Evolutionary conservation across 2,113 vertebrate species (phyloP), one percentile per base, ranked within the genome.

Genomic region (Felis chaus): DNA sequence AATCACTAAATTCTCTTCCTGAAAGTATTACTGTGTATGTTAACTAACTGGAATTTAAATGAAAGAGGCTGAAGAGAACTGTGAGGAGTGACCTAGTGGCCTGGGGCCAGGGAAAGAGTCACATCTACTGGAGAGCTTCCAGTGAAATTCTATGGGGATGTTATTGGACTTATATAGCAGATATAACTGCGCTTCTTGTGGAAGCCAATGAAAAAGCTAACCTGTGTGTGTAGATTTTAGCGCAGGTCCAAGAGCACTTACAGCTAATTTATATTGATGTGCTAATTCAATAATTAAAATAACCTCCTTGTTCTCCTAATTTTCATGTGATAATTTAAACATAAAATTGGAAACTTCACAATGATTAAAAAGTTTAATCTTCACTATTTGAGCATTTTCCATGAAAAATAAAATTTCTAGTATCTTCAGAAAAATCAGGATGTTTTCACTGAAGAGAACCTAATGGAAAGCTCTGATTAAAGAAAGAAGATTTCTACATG

Each of bases 281-380:
- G 31, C n/a, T 82, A 92, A 73, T 85, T 88, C 31, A 79, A 4
- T 80, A 92, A 92, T 66, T 83, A 68, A 81, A 92, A 80, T 50
- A 84, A n/a, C 4, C 9, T 11, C 48, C 25, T 83, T 65, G 33
- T 68, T 73, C 63, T 76, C 48, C 1, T 57, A 19, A 76, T 86
- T 88, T 85, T 78, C 76, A 83, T 73, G 1, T 82, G 74, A 10
- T 65, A 69, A 55, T 85, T 85, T 95, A 95, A 97, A 90, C 19
- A 11, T 63, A 23, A 83, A 31, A 50, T 87, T 68, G 13, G 78
- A 95, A 76, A 90, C 11, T 15, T 86, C 65, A 29, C 0, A 27
- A 21, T 69, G 33, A 83, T 93, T 83, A 39, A 78, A 78, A 84
- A 13, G 25, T 36, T 19, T 33, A 68, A 53, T 74, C 15, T 48